phyloP scores from a whole-genome alignment of 1,140 invertebrate genomes.

The Megalonaias nervosa region DNA sequence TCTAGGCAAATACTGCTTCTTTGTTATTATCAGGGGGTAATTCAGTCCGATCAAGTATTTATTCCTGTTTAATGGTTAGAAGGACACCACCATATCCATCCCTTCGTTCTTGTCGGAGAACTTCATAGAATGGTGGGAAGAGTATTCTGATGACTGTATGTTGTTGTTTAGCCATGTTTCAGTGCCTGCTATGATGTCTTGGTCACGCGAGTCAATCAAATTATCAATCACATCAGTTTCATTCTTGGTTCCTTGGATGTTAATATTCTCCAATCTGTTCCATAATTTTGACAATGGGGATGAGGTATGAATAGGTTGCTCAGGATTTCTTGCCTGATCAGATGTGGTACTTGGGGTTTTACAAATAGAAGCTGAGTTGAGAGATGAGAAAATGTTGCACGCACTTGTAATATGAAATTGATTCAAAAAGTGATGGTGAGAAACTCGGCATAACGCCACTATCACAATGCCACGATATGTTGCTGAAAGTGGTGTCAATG shows the following conservation, averaged over 20 bases:
- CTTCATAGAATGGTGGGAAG: not conserved
- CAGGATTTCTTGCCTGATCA: not conserved
- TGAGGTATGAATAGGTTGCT: not conserved
- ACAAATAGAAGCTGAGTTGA: not conserved
- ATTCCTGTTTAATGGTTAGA: not conserved
- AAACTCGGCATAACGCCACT: constrained; percentile 28
- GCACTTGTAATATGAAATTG: not conserved
- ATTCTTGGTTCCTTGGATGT: constrained; percentile 18
- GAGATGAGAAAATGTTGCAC: not conserved
- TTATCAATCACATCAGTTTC: constrained; percentile 14
- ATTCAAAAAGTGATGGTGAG: constrained; percentile 17
- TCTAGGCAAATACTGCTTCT: constrained; percentile 2
- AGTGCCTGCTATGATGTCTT: constrained; percentile 2
- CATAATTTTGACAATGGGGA: constrained; percentile 1
- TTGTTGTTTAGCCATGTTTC: constrained; percentile 12
- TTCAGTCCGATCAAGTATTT: too few relatives aligned
- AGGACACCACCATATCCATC: constrained; percentile 28
- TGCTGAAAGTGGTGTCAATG: constrained; percentile 5
- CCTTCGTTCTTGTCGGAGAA: constrained; percentile 4
- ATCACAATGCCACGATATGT: constrained; percentile 28
- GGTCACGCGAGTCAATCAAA: constrained; percentile 16
- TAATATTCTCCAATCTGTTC: not conserved
- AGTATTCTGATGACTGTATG: constrained; percentile 8
- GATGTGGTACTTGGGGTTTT: not conserved
- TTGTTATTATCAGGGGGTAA: not conserved